Conservation (phyloP, 2,888 invertebrate genomes). For the Synergus umbraculus region DNA sequence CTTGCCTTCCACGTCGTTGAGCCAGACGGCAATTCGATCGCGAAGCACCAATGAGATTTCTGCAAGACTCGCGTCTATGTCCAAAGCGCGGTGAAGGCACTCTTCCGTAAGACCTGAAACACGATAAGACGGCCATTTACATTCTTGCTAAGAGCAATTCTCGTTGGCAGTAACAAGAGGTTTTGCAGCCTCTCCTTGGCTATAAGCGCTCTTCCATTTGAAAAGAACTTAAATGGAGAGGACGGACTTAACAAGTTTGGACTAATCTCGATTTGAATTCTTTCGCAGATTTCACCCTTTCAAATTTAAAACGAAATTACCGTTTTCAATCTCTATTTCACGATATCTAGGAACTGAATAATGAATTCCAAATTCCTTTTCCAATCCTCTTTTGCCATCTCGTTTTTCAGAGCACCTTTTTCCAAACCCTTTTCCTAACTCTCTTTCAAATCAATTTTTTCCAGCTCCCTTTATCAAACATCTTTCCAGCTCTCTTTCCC, state of each 20-base stretch:
- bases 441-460: no score
- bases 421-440: no score
- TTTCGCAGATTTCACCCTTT: slow-evolving; percentile 39
- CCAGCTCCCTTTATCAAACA: no score
- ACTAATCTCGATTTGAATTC: slow-evolving; percentile 53
- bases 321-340: neutral
- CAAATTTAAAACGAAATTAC: neutral
- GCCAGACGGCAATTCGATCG: slow-evolving; percentile 60
- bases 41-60: slow-evolving; percentile 62
- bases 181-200: slow-evolving; percentile 51
- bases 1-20: slow-evolving; percentile 61
- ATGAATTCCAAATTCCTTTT: neutral
- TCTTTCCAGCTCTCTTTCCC: no score
- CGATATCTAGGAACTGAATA: neutral
- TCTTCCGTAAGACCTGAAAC: slow-evolving; percentile 53
- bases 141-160: slow-evolving; percentile 69
- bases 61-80: slow-evolving; percentile 56
- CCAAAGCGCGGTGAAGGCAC: slow-evolving; percentile 51
- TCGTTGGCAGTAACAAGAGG: slow-evolving; percentile 65
- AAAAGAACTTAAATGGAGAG: slow-evolving; percentile 42
- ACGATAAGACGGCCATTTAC: slow-evolving; percentile 71
- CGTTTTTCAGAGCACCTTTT: no score
- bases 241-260: slow-evolving; percentile 49
- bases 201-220: slow-evolving; percentile 40
- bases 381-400: no score